Conservation (phyloP, 2,797 vertebrate species). For the Melopsittacus undulatus region DNA sequence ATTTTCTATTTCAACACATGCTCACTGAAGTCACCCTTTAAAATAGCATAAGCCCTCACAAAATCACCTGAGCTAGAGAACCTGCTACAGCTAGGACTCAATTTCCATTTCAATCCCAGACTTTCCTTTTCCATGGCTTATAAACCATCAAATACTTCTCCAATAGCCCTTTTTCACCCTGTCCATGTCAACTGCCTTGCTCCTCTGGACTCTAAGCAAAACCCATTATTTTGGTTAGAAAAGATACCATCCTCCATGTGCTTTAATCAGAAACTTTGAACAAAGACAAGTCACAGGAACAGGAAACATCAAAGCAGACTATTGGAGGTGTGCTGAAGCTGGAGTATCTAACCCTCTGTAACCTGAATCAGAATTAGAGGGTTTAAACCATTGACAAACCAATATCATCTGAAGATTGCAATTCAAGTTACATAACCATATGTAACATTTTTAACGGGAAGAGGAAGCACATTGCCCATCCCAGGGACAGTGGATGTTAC, state of each 20-base stretch:
- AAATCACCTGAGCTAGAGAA: not conserved
- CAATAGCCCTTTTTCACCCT: not conserved
- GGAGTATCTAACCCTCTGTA: not conserved
- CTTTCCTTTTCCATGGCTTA: not conserved
- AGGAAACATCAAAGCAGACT: not conserved
- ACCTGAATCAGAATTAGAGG: not conserved
- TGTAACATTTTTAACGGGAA: not conserved
- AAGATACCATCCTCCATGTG: rapidly evolving
- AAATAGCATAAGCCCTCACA: not conserved
- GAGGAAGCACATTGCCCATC: not conserved
- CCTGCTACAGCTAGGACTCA: not conserved
- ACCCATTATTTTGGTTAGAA: not conserved
- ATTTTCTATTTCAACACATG: not conserved
- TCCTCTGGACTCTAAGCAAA: not conserved
- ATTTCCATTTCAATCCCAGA: not conserved
- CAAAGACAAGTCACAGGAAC: not conserved
- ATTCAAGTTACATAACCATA: not conserved
- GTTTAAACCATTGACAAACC: not conserved
- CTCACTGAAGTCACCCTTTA: not conserved
- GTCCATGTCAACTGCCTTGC: not conserved
- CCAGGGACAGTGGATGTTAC: not conserved
- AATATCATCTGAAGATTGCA: not conserved
- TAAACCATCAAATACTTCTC: not conserved
- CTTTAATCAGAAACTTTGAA: not conserved
- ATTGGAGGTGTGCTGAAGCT: not conserved